Conservation (phyloP, 2,797 vertebrate genomes). For the Paratrypauchen microcephalus region DNA sequence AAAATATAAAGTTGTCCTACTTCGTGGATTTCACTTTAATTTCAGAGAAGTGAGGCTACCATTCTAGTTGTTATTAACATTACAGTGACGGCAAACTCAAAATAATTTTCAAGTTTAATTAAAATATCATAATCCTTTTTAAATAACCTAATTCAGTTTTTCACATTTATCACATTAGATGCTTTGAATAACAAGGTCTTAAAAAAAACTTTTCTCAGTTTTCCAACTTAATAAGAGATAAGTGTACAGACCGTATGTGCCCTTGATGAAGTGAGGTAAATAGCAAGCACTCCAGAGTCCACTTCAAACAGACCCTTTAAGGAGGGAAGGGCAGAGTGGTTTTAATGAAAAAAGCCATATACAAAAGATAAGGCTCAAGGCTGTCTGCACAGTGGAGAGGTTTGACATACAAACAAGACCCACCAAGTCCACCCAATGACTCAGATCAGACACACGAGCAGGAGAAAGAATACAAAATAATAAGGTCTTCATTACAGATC, state of each 20-base stretch:
- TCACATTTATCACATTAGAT: background rate
- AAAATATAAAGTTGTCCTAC: no score
- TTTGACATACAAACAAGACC: background rate
- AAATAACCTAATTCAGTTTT: background rate
- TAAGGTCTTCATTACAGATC: background rate
- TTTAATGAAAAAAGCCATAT: background rate
- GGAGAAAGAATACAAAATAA: background rate
- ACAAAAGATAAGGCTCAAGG: constrained; percentile 2
- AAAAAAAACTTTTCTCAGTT: background rate
- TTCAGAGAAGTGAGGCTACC: no score
- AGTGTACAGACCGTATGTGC: background rate
- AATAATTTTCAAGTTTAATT: no score
- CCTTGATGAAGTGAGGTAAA: constrained; percentile 4
- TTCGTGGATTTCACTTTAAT: no score
- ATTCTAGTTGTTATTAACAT: no score
- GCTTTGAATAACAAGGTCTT: no score
- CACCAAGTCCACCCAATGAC: background rate
- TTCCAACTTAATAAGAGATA: background rate
- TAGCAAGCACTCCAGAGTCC: constrained; percentile 6
- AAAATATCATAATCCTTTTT: no score
- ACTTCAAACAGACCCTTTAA: background rate
- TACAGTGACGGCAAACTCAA: no score
- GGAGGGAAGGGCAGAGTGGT: background rate
- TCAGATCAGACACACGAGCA: background rate
- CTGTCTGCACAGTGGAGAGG: background rate